Evolutionary conservation across 2,888 invertebrate genomes (phyloP), one percentile per base, ranked within the genome.

Genomic region (Drosophila borborema): DNA sequence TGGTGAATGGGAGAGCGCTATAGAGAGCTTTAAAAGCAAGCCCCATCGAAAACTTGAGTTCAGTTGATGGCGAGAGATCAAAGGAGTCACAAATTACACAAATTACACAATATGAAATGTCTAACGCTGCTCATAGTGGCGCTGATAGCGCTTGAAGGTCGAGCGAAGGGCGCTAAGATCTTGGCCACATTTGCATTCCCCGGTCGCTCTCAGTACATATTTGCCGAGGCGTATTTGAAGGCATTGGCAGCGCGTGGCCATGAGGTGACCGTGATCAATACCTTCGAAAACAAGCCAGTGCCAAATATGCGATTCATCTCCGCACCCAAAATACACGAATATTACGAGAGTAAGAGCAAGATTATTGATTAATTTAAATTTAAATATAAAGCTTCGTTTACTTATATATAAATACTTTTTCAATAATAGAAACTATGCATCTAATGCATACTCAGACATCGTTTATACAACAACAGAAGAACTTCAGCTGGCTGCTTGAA

Each of bases 201-300:
- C 2, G 91, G 60, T 0, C 67, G 56, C 7, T 68, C 69, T 12
- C 67, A 68, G 14, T 67, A 67, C 12, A 67, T 67, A 8, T 67
- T 56, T 20, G 67, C 56, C n/a, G 67, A 67, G 89, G 5, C 84
- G 80, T 86, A 75, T 36, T 12, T 85, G 10, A 84, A 84, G 31
- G 23, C 38, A 0, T 14, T 68, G 46, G 93, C 92, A 0, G 73
- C 81, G 0, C 79, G 82, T 3, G 93, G 93, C 1, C 93, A 93
- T 75, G 82, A 93, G 45, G 76, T 93, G 0, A 93, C 92, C 1
- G 86, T 92, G 3, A 90, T 92, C 8, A 89, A 85, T 14, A 20
- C 89, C 0, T 77, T 86, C 14, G 64, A 69, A 2, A 81, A 77
- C 14, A 76, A 79, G 9, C 71, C 77, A 0, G 49, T 62, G 1